phyloP scores from a whole-genome alignment of 2,888 invertebrate genomes.

The Drosophila monieri region DNA sequence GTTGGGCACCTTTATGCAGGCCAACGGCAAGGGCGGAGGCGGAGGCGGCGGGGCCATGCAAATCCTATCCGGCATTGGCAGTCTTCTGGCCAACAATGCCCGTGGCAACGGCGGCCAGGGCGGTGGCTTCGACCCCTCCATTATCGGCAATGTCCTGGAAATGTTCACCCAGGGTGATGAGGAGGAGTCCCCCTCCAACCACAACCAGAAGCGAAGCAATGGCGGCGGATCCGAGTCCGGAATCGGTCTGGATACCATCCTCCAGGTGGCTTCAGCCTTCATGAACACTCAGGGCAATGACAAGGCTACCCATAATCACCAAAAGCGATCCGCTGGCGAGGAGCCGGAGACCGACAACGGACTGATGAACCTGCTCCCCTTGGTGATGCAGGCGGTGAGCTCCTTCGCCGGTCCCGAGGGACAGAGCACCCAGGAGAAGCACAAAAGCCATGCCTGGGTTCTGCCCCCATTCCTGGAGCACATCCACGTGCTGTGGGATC shows the following conservation, averaged over 20 bases:
- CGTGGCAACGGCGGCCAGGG: slow-evolving; percentile 81
- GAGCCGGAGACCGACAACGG: slow-evolving; percentile 71
- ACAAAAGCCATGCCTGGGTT: slow-evolving; percentile 89
- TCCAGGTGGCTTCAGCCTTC: slow-evolving; percentile 86
- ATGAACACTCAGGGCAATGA: slow-evolving; percentile 83
- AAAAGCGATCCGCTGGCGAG: slow-evolving; percentile 65
- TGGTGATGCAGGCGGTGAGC: slow-evolving; percentile 88
- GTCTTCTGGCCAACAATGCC: slow-evolving; percentile 78
- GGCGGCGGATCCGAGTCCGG: slow-evolving; percentile 81
- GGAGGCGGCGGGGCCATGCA: slow-evolving; percentile 81
- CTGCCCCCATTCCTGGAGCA: slow-evolving; percentile 89
- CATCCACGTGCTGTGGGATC: slow-evolving; percentile 90
- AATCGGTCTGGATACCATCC: slow-evolving; percentile 85
- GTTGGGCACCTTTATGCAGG: slow-evolving; percentile 88
- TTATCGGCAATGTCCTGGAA: slow-evolving; percentile 86
- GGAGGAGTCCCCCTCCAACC: slow-evolving; percentile 49
- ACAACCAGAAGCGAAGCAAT: slow-evolving; percentile 58
- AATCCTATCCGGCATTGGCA: slow-evolving; percentile 83
- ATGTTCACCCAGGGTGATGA: slow-evolving; percentile 84
- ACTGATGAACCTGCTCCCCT: slow-evolving; percentile 86
- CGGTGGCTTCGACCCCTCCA: slow-evolving; percentile 86
- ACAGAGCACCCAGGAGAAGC: slow-evolving; percentile 86
- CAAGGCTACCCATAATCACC: slow-evolving; percentile 72
- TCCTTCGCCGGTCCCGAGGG: slow-evolving; percentile 87
- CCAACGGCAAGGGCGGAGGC: slow-evolving; percentile 83